Evolutionary conservation across 2,113 vertebrate species (phyloP), one percentile per base, ranked within the genome.

Genomic region (Kobus ellipsiprymnus): DNA sequence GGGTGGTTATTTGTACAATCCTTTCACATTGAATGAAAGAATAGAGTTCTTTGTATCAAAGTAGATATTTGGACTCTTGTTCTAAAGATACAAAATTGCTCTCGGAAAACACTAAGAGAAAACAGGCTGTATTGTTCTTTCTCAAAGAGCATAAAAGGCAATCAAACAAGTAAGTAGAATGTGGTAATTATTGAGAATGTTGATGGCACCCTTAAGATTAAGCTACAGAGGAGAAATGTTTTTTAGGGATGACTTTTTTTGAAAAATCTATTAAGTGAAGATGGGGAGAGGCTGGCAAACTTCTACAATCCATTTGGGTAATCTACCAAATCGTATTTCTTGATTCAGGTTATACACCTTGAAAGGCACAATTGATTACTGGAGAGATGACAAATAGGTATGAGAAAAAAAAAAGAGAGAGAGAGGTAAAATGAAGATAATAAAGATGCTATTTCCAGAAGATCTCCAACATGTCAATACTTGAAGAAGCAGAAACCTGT

Each of bases 151-250:
- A 98, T 95, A 98, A 55, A 50, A 94, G 93, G 14, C 93, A 95
- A 97, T 96, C 81, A 98, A 94, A 57, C 95, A 95, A 98, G 40
- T 87, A 96, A 97, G 48, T 85, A 96, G 96, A 98, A 87, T 94
- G 97, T 96, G 85, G 91, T 92, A 98, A 98, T 98, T 96, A 96
- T 92, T 95, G 55, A 87, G 97, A 97, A 95, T 94, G 80, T 77
- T 94, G 97, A 90, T 82, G 97, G 95, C 95, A 96, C 82, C 40
- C 93, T 87, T 74, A 94, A 96, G 96, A 97, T 92, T 91, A 96
- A 95, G 55, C 94, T n/a, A 44, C 7, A 59, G 48, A 91, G 91
- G 30, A 97, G 30, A 96, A 96, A 94, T 92, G 67, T 27, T 91
- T 96, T 93, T 71, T 30, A 87, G 71, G 67, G 94, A 89, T 90